These are phyloP conservation scores for Rapana venosa DNA, from an alignment of 2,888 invertebrate genomes.

Conservation along the genomic window DNA sequence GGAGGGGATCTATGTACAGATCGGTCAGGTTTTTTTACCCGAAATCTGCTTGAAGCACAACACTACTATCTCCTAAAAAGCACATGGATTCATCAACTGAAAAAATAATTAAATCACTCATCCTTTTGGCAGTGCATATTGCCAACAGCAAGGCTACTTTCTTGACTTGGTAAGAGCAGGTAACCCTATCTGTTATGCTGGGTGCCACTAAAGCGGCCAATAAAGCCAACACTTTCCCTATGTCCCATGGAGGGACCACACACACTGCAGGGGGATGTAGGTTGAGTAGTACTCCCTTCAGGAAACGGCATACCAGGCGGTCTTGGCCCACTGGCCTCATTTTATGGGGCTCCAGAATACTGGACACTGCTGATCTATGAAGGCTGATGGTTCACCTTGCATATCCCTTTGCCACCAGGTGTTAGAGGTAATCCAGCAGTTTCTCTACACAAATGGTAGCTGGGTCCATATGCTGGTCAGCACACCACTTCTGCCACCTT, in stretches of 20 bases:
- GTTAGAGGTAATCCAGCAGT: not conserved
- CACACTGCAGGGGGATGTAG: not conserved
- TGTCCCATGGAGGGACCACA: not conserved
- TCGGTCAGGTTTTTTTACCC: not conserved
- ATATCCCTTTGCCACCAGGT: not conserved
- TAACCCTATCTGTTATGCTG: not conserved
- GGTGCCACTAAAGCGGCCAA: too few species aligned
- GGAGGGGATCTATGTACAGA: not conserved
- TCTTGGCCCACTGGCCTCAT: not conserved
- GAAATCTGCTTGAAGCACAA: not conserved
- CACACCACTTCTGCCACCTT: not conserved
- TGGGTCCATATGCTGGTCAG: not conserved
- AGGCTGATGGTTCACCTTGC: not conserved
- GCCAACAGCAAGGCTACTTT: not conserved
- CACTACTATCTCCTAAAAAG: not conserved
- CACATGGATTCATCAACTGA: not conserved
- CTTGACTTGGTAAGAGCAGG: not conserved
- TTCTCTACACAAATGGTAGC: conserved; percentile 9
- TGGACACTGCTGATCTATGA: not conserved
- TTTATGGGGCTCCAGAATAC: not conserved
- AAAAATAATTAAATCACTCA: not conserved
- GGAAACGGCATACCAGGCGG: not conserved
- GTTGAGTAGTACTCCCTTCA: not conserved
- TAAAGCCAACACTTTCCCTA: not conserved
- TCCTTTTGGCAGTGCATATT: not conserved